These are phyloP conservation scores for Pachyramphus minor DNA, from an alignment of 2,113 vertebrate species.

Conservation along the genomic window DNA sequence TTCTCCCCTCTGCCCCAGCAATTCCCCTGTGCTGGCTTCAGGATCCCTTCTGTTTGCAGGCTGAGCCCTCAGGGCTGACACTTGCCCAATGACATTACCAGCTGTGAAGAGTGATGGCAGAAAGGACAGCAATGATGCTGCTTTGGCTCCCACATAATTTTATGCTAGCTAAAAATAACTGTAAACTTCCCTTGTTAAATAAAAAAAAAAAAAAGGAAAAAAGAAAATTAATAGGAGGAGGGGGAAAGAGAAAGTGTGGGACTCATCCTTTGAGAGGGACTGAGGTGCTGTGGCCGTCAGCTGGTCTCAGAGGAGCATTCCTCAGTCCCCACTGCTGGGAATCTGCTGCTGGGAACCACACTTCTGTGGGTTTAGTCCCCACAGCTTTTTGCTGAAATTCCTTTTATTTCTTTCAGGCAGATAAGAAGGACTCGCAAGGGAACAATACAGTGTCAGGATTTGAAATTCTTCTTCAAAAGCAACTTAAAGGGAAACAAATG, in stretches of 20 bases:
- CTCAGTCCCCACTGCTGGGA: background rate
- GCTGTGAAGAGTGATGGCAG: background rate
- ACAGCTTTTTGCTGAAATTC: background rate
- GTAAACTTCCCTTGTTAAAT: background rate
- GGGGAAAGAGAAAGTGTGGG: background rate
- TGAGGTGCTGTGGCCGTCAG: background rate
- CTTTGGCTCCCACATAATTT: background rate
- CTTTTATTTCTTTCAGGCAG: constrained; percentile 75
- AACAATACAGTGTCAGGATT: constrained; percentile 88
- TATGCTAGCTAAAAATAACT: background rate
- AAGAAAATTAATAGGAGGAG: background rate
- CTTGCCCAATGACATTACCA: background rate
- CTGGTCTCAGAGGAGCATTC: background rate
- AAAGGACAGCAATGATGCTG: background rate
- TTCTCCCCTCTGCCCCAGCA: background rate
- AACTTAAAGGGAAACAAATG: constrained; percentile 98
- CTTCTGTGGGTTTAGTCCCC: background rate
- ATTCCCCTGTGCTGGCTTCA: background rate
- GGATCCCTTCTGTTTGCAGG: background rate
- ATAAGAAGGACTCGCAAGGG: constrained; percentile 91
- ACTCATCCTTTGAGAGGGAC: background rate
- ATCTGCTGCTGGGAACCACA: background rate
- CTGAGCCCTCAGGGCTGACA: background rate
- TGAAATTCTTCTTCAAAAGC: constrained; percentile 95
- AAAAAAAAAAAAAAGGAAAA: too few relatives aligned